A percentile compares a stretch with the other conserved stretches of the same genome.
Evolutionary conservation across 2,888 invertebrate species (phyloP).

Genomic region (Cephus nigrinus): DNA sequence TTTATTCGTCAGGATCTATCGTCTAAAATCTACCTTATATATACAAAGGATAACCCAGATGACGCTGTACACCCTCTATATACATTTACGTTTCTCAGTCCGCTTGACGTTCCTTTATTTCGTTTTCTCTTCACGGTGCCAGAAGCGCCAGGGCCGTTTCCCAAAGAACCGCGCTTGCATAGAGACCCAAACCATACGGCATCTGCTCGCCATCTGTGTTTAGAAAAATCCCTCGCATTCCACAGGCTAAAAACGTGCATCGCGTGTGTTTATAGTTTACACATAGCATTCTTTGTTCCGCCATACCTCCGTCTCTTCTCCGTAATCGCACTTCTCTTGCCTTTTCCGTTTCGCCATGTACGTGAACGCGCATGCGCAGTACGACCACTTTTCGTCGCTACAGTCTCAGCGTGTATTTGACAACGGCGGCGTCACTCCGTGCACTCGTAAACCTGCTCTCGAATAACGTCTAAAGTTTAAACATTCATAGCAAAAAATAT

Average conservation of each 20-base stretch:
- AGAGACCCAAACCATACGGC: slow-evolving; percentile 36
- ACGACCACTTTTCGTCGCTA: neutral
- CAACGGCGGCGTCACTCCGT: neutral
- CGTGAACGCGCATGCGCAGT: neutral
- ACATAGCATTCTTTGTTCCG: slow-evolving; percentile 18
- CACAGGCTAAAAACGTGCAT: slow-evolving; percentile 46
- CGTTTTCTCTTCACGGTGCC: neutral
- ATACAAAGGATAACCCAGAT: neutral
- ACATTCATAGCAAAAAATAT: neutral
- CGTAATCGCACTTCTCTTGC: neutral
- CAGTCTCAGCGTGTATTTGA: neutral
- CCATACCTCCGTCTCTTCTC: neutral
- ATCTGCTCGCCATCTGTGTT: slow-evolving; percentile 62
- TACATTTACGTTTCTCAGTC: neutral
- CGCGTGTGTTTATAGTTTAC: slow-evolving; percentile 40
- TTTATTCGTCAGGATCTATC: neutral
- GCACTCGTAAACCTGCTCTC: neutral
- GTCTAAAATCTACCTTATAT: neutral
- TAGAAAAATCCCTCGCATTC: slow-evolving; percentile 58
- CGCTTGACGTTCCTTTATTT: neutral
- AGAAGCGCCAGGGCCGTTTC: neutral
- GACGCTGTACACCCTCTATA: neutral
- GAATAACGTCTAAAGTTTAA: neutral
- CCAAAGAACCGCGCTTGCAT: neutral
- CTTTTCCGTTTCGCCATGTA: neutral